Conservation (phyloP, 2,113 vertebrate species). For the Cromileptes altivelis region DNA sequence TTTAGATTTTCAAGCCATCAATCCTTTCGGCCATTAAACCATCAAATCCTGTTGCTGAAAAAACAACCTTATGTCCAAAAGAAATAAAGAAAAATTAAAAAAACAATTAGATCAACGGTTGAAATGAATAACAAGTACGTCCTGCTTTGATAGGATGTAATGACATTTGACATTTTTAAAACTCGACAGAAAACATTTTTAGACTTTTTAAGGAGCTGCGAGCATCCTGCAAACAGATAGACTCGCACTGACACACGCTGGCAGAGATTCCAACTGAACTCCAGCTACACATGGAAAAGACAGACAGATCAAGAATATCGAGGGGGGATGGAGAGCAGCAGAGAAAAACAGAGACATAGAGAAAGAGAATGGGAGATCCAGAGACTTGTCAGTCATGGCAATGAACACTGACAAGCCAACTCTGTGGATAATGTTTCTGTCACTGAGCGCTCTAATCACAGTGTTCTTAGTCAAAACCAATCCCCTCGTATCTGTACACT, state of each 20-base stretch:
- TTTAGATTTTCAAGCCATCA: neutral
- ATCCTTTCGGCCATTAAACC: neutral
- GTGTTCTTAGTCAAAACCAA: conserved; percentile 80
- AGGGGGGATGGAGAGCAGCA: conserved; percentile 45
- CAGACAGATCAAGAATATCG: conserved; percentile 69
- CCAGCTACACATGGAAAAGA: conserved; percentile 55
- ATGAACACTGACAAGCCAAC: conserved; percentile 75
- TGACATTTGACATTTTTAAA: conserved; percentile 4
- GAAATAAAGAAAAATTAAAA: neutral
- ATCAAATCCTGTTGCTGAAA: neutral
- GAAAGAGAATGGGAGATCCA: conserved; percentile 70
- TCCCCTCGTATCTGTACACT: conserved; percentile 58
- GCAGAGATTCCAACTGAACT: conserved; percentile 62
- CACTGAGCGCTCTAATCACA: conserved; percentile 77
- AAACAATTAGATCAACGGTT: neutral
- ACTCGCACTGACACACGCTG: conserved; percentile 57
- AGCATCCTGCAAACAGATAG: conserved; percentile 34
- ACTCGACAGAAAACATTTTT: conserved; percentile 1
- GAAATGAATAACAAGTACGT: neutral
- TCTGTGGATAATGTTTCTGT: conserved; percentile 82
- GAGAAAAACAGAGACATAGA: conserved; percentile 53
- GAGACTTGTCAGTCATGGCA: conserved; percentile 76
- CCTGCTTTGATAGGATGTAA: neutral
- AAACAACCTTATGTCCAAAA: neutral
- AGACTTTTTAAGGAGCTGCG: conserved; percentile 31